Conservation (phyloP, 1,140 invertebrate genomes). For the Antheraea mylitta region DNA sequence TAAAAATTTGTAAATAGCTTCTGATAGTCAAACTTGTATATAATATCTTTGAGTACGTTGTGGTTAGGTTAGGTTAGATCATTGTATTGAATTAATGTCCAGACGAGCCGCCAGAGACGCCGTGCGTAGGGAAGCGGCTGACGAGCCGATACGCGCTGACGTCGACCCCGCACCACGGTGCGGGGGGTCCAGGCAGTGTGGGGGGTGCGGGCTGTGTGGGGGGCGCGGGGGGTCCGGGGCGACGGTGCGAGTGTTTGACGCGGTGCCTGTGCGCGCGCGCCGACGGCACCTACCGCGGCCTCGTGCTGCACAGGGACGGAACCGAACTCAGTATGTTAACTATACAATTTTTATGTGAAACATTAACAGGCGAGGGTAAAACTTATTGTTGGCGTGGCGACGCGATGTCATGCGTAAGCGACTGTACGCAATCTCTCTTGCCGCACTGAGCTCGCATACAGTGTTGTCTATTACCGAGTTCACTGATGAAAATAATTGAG, state of each 20-base stretch:
- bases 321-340: conserved; percentile 66
- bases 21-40: no score
- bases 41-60: no score
- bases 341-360: no score
- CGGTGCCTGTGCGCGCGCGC: conserved; percentile 39
- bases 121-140: conserved; percentile 43
- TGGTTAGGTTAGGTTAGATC: no score
- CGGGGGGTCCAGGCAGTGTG: not conserved
- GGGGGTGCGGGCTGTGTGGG: conserved; percentile 14
- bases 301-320: conserved; percentile 70
- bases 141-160: conserved; percentile 55
- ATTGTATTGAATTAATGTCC: not conserved
- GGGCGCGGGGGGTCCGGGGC: conserved; percentile 10
- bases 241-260: conserved; percentile 24
- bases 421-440: no score
- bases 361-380: no score
- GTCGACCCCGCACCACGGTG: conserved; percentile 63
- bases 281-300: conserved; percentile 69
- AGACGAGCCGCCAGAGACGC: conserved; percentile 53
- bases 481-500: no score
- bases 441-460: no score
- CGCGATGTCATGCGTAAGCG: no score
- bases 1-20: no score
- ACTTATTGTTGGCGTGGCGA: no score
- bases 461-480: no score